Evolutionary conservation across 2,888 invertebrate species (phyloP).

Genomic region (Pristionchus entomophagus): DNA sequence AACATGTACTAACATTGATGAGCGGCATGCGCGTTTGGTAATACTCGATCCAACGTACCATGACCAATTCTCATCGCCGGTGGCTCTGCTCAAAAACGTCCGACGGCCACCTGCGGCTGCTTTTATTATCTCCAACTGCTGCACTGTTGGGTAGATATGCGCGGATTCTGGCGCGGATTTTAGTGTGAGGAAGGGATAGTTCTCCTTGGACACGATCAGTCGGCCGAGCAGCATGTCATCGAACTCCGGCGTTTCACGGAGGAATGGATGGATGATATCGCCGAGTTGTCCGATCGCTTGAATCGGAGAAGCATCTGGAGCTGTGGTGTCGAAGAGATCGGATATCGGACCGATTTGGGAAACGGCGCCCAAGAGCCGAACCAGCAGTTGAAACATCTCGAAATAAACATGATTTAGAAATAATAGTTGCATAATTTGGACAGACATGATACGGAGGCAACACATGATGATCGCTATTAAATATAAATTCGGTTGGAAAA

Average conservation of each 20-base stretch:
- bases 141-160: not conserved
- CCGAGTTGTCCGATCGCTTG: too few species aligned
- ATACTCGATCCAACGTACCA: too few species aligned
- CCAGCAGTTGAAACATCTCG: conserved; percentile 2
- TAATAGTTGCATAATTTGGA: too few species aligned
- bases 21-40: too few species aligned
- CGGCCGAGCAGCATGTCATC: not conserved
- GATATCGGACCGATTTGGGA: not conserved
- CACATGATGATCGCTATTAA: too few species aligned
- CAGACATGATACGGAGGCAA: too few species aligned
- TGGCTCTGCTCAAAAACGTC: not conserved
- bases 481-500: too few species aligned
- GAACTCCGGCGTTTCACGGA: not conserved
- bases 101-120: not conserved
- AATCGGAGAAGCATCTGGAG: too few species aligned
- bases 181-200: not conserved
- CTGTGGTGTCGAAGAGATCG: not conserved
- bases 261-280: too few species aligned
- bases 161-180: not conserved
- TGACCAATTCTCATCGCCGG: too few species aligned
- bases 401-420: not conserved
- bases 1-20: too few species aligned
- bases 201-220: not conserved
- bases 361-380: not conserved
- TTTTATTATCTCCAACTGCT: not conserved